These are phyloP conservation scores for Lycocerus yunnanus DNA, from an alignment of 2,888 invertebrate species.

Conservation along the genomic window DNA sequence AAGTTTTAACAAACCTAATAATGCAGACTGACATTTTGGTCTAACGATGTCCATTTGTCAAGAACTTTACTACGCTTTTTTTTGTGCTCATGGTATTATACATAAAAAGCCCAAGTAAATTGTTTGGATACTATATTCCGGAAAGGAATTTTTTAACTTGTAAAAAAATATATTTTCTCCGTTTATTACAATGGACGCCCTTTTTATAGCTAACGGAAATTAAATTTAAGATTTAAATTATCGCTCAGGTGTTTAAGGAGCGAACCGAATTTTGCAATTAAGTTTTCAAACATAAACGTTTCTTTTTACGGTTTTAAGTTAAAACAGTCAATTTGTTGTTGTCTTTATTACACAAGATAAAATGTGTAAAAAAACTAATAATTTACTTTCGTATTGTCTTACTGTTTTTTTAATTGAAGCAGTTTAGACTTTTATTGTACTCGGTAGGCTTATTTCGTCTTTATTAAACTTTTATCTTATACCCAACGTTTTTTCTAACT, in stretches of 20 bases:
- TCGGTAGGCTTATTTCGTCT: neutral
- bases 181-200: slow-evolving; percentile 15
- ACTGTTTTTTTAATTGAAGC: neutral
- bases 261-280: neutral
- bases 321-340: neutral
- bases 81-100: slow-evolving; percentile 22
- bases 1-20: slow-evolving; percentile 41
- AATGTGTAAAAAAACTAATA: neutral
- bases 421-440: neutral
- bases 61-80: slow-evolving; percentile 37
- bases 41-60: slow-evolving; percentile 42
- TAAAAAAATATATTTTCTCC: slow-evolving; percentile 15
- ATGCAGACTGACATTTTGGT: slow-evolving; percentile 37
- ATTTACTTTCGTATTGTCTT: neutral
- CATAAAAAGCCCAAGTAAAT: slow-evolving; percentile 12
- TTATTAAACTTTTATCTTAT: neutral
- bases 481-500: neutral
- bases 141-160: slow-evolving; percentile 17
- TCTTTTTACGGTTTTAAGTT: neutral
- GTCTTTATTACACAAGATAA: neutral
- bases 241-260: neutral
- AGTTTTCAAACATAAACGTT: neutral
- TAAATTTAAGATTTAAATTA: slow-evolving; percentile 17
- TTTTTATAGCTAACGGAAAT: slow-evolving; percentile 28
- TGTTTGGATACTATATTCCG: slow-evolving; percentile 6